These are phyloP conservation scores for Bombus pyrosoma DNA, from an alignment of 1,140 invertebrate species.

Conservation along the genomic window DNA sequence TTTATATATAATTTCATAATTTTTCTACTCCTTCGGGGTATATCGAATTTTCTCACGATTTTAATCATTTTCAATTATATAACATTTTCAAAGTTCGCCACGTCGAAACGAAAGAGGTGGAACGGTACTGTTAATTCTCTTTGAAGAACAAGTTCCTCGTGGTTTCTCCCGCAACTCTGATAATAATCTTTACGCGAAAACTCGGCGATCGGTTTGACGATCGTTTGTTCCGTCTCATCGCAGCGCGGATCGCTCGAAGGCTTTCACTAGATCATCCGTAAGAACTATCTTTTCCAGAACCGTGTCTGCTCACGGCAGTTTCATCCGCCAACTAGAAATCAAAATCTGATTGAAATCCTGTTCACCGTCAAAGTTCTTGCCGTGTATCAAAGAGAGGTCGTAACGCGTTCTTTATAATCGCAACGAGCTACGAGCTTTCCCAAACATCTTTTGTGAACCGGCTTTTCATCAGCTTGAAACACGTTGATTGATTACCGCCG, in stretches of 20 bases:
- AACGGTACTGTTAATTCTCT: neutral
- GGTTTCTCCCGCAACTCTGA: neutral
- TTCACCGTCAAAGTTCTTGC: neutral
- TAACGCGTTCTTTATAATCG: neutral
- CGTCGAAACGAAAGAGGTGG: neutral
- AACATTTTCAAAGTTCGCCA: neutral
- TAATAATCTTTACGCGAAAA: neutral
- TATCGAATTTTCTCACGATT: too few relatives aligned
- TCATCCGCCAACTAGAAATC: neutral
- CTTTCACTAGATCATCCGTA: slow-evolving; percentile 34
- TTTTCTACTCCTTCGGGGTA: too few relatives aligned
- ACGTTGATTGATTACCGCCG: neutral
- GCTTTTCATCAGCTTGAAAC: neutral
- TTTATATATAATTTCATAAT: neutral
- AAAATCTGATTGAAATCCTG: slow-evolving; percentile 15
- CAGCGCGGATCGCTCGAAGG: neutral
- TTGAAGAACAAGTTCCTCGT: neutral
- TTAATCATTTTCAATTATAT: neutral
- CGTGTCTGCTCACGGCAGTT: neutral
- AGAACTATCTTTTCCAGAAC: neutral
- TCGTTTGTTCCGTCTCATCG: slow-evolving; percentile 18
- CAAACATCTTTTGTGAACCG: neutral
- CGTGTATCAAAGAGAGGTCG: neutral
- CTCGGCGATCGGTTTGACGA: slow-evolving; percentile 1
- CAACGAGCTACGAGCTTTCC: neutral